Evolutionary conservation across 2,113 vertebrate genomes (phyloP).

Genomic region (Stomatorhinus ivindoensis): DNA sequence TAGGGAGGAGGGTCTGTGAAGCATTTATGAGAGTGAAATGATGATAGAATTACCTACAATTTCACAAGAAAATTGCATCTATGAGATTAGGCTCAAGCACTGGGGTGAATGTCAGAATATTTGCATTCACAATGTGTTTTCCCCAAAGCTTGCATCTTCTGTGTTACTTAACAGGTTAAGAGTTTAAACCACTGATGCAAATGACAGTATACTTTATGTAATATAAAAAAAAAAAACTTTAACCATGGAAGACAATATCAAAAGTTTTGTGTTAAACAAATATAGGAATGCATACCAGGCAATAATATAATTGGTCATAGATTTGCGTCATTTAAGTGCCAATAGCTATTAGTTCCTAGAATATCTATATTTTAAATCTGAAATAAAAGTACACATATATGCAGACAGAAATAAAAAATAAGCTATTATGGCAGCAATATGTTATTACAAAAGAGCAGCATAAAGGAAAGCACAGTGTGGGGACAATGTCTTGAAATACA

Average conservation of each 20-base stretch:
- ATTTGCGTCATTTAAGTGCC: background rate
- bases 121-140: background rate
- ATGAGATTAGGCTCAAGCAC: background rate
- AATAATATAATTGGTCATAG: background rate
- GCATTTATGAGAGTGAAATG: slow-evolving; percentile 26
- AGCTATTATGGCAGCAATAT: background rate
- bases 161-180: background rate
- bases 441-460: background rate
- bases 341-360: background rate
- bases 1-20: slow-evolving; percentile 17
- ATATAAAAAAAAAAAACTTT: background rate
- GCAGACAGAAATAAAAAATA: background rate
- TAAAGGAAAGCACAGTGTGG: background rate
- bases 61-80: background rate
- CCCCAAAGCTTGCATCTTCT: background rate
- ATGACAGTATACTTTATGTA: background rate
- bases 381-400: background rate
- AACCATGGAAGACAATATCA: background rate
- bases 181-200: background rate
- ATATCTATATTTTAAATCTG: background rate
- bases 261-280: background rate
- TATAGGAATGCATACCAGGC: background rate
- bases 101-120: background rate
- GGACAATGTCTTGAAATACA: background rate
- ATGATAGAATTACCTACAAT: background rate